Evolutionary conservation across 2,113 vertebrate species (phyloP).

Genomic region (Ploceus nigricollis): DNA sequence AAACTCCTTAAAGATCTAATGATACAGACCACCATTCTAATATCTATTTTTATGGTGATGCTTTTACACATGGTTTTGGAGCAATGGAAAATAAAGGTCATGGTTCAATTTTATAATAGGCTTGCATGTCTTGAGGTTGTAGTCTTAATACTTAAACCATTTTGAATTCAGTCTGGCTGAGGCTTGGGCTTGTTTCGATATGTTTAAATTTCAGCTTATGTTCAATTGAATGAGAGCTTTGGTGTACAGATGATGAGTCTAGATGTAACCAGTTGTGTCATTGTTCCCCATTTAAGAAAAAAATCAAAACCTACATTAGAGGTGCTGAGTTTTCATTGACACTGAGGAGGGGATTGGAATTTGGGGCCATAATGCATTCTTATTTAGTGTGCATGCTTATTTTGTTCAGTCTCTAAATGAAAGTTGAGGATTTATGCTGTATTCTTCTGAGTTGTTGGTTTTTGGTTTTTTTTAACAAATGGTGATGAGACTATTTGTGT

Average conservation of each 20-base stretch:
- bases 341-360: background rate
- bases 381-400: background rate
- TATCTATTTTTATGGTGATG: rapidly evolving
- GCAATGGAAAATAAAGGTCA: background rate
- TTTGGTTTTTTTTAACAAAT: background rate
- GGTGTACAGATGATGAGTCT: slow-evolving; percentile 34
- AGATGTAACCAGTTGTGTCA: slow-evolving; percentile 26
- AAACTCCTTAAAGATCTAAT: background rate
- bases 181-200: background rate
- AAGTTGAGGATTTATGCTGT: background rate
- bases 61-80: background rate
- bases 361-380: background rate
- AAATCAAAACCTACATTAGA: slow-evolving; percentile 20
- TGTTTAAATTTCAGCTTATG: slow-evolving; percentile 21
- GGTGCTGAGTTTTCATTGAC: slow-evolving; percentile 21
- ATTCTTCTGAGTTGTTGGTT: background rate
- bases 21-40: background rate
- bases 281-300: slow-evolving; percentile 23
- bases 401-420: background rate
- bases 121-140: background rate
- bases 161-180: slow-evolving; percentile 2
- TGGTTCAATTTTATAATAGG: background rate
- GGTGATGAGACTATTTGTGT: background rate
- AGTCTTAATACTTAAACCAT: background rate
- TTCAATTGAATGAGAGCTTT: slow-evolving; percentile 1